phyloP scores from a whole-genome alignment of 2,888 invertebrate genomes.

The Trichopoda pennipes region DNA sequence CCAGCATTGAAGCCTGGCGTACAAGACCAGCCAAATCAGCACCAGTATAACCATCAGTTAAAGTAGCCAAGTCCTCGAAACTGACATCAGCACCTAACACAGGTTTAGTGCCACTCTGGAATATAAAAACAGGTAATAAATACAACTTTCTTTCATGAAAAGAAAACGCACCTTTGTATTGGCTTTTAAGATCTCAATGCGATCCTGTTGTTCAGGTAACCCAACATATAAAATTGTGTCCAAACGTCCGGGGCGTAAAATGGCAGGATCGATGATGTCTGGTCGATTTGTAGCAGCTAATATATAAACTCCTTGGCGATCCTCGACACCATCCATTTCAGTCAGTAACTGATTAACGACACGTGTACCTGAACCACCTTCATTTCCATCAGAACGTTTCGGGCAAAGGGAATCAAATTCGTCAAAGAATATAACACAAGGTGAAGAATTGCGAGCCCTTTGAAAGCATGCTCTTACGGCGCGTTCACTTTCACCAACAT shows the following conservation, averaged over 20 bases:
- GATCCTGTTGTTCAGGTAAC: slow-evolving; percentile 89
- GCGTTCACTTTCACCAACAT: slow-evolving; percentile 98
- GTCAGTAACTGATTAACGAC: slow-evolving; percentile 98
- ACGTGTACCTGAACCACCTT: slow-evolving; percentile 88
- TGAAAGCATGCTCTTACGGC: slow-evolving; percentile 98
- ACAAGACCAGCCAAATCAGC: slow-evolving; percentile 96
- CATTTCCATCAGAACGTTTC: slow-evolving; percentile 88
- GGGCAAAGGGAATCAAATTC: slow-evolving; percentile 98
- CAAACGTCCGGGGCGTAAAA: slow-evolving; percentile 92
- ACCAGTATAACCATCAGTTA: slow-evolving; percentile 92
- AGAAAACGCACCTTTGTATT: slow-evolving; percentile 87
- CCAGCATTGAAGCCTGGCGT: slow-evolving; percentile 91
- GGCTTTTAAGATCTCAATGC: slow-evolving; percentile 93
- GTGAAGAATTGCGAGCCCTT: slow-evolving; percentile 95
- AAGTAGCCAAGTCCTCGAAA: slow-evolving; percentile 86
- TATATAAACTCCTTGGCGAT: slow-evolving; percentile 94
- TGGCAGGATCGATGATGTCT: slow-evolving; percentile 97
- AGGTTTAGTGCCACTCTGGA: slow-evolving; percentile 90
- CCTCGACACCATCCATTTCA: slow-evolving; percentile 98
- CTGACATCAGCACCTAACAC: slow-evolving; percentile 88
- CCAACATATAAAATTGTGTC: slow-evolving; percentile 95
- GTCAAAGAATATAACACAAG: slow-evolving; percentile 99
- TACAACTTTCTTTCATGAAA: not conserved
- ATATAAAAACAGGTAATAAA: slow-evolving; percentile 1
- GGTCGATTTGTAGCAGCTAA: slow-evolving; percentile 98